A percentile compares a stretch with the other conserved stretches of the same genome.
Conservation (phyloP, 2,888 invertebrate genomes). For the Yponomeuta sedellus region DNA sequence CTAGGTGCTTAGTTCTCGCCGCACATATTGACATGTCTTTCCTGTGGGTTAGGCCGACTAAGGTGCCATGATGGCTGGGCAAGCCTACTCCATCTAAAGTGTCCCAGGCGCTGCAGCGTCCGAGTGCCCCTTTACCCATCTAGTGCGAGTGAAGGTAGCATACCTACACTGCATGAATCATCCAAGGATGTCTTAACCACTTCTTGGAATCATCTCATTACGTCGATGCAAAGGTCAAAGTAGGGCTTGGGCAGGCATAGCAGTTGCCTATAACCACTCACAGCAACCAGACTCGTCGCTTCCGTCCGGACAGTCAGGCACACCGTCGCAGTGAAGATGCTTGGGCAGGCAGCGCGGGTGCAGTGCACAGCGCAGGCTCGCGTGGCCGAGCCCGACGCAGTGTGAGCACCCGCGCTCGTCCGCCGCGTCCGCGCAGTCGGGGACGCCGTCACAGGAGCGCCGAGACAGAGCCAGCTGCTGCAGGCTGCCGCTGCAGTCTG, state of each 20-base stretch:
- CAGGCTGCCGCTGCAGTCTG: constrained; percentile 85
- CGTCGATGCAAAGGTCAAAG: neutral
- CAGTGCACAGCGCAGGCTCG: constrained; percentile 84
- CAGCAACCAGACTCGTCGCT: constrained; percentile 91
- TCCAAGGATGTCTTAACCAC: too few relatives aligned
- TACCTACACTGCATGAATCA: too few relatives aligned
- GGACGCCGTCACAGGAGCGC: constrained; percentile 89
- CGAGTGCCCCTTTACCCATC: too few relatives aligned
- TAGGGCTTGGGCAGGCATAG: neutral
- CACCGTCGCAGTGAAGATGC: constrained; percentile 86
- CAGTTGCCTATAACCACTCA: constrained; percentile 79
- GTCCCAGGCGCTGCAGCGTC: too few relatives aligned
- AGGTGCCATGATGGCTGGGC: too few relatives aligned
- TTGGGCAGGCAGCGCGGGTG: constrained; percentile 84
- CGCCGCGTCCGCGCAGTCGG: constrained; percentile 89
- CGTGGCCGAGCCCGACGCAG: constrained; percentile 81
- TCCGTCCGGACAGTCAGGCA: constrained; percentile 89
- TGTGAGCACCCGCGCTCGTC: constrained; percentile 89
- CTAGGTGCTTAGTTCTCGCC: too few relatives aligned
- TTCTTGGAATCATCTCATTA: too few relatives aligned
- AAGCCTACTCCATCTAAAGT: too few relatives aligned
- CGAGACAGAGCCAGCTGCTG: constrained; percentile 85
- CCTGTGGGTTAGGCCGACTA: too few relatives aligned
- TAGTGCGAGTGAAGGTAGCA: too few relatives aligned
- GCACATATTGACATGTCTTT: too few relatives aligned